A percentile compares a stretch with the other conserved stretches of the same genome.
Conservation (phyloP, 2,113 vertebrate species). For the Eulemur rufifrons region DNA sequence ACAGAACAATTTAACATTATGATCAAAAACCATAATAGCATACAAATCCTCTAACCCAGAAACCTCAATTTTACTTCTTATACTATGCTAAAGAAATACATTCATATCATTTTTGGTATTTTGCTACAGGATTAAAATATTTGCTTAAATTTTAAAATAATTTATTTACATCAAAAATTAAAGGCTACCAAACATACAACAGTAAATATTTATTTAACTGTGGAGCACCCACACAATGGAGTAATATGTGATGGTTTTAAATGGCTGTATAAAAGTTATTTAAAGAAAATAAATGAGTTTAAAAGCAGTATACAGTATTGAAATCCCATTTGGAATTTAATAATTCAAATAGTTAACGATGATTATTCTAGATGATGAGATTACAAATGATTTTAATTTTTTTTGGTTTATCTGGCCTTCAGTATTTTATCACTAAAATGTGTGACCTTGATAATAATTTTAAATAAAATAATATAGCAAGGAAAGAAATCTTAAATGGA, state of each 20-base stretch:
- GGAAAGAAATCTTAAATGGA: not conserved
- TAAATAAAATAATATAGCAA: not conserved
- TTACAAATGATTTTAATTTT: slow-evolving; percentile 12
- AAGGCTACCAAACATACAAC: not conserved
- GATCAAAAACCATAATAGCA: not conserved
- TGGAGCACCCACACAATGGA: not conserved
- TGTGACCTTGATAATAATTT: not conserved
- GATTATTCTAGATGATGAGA: not conserved
- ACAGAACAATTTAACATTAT: not conserved
- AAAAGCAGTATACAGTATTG: not conserved
- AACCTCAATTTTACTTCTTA: not conserved
- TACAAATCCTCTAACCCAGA: not conserved
- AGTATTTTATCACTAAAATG: not conserved
- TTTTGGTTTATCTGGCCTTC: not conserved
- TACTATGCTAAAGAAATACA: not conserved
- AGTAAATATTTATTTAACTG: not conserved
- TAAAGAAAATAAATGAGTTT: not conserved
- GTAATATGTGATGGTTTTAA: not conserved
- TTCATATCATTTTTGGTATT: not conserved
- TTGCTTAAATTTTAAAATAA: not conserved
- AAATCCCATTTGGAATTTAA: not conserved
- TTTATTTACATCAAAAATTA: not conserved
- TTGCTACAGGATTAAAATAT: not conserved
- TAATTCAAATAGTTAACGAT: not conserved
- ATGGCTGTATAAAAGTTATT: not conserved